These are phyloP conservation scores for Drosophila koepferae DNA, from an alignment of 2,888 invertebrate species.

Conservation along the genomic window DNA sequence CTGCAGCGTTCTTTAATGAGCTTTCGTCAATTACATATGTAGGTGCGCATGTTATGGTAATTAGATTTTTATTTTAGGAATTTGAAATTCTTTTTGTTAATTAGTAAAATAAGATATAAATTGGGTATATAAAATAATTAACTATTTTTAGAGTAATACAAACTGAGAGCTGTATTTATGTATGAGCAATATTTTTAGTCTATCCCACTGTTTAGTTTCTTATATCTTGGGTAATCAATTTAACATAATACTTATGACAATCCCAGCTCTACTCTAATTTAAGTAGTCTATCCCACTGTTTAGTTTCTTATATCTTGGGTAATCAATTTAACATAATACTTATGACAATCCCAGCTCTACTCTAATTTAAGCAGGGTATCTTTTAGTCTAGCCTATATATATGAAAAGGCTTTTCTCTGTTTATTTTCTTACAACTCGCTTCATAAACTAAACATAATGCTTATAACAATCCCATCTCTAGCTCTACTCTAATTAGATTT, in stretches of 20 bases:
- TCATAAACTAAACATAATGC: constrained; percentile 11
- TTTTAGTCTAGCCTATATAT: background rate
- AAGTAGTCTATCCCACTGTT: background rate
- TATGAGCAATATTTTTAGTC: background rate
- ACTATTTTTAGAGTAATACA: background rate
- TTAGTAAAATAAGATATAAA: background rate
- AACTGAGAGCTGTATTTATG: background rate
- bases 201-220: background rate
- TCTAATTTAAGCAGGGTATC: constrained; percentile 21
- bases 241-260: constrained; percentile 12
- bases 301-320: background rate
- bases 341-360: constrained; percentile 7
- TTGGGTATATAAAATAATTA: background rate
- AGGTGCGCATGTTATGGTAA: constrained; percentile 42
- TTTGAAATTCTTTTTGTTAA: background rate
- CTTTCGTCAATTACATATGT: constrained; percentile 56
- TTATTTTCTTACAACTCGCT: background rate
- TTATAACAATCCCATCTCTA: constrained; percentile 6
- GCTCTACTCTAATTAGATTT: constrained; percentile 27
- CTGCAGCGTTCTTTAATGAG: constrained; percentile 65
- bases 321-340: constrained; percentile 9
- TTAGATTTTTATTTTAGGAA: constrained; percentile 4
- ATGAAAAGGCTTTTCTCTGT: background rate
- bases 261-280: constrained; percentile 22
- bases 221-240: background rate